These are phyloP conservation scores for Lithophane ornitopus DNA, from an alignment of 2,888 invertebrate species.

Conservation along the genomic window DNA sequence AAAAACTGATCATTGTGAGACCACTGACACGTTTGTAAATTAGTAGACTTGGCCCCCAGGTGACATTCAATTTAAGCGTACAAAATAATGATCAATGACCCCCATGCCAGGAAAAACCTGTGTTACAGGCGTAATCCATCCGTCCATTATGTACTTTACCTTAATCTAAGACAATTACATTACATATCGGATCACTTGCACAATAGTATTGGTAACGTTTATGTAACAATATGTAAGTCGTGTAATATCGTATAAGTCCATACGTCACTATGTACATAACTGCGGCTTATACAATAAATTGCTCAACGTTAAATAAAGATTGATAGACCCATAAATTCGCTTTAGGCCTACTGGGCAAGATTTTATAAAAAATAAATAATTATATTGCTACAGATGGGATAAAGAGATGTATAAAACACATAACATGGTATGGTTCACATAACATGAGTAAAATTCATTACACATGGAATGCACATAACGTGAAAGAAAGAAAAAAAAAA, in stretches of 20 bases:
- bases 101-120: no score
- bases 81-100: no score
- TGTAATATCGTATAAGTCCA: conserved; percentile 54
- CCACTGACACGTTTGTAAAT: no score
- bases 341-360: conserved; percentile 5
- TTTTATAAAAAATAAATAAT: not conserved
- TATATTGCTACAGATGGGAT: not conserved
- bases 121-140: no score
- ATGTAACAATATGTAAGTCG: conserved; percentile 57
- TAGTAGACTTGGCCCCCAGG: no score
- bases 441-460: no score
- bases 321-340: conserved; percentile 31
- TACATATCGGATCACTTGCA: conserved; percentile 54
- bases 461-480: no score
- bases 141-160: not conserved
- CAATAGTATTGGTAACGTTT: conserved; percentile 58
- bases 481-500: no score
- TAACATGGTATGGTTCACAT: no score
- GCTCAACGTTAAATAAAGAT: conserved; percentile 35
- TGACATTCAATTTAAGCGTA: no score
- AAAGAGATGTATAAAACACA: not conserved
- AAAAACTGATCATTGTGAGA: no score
- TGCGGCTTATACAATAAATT: conserved; percentile 56
- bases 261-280: conserved; percentile 53
- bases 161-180: conserved; percentile 51